phyloP scores from a whole-genome alignment of 2,797 vertebrate genomes.

The Sardinella longiceps region DNA sequence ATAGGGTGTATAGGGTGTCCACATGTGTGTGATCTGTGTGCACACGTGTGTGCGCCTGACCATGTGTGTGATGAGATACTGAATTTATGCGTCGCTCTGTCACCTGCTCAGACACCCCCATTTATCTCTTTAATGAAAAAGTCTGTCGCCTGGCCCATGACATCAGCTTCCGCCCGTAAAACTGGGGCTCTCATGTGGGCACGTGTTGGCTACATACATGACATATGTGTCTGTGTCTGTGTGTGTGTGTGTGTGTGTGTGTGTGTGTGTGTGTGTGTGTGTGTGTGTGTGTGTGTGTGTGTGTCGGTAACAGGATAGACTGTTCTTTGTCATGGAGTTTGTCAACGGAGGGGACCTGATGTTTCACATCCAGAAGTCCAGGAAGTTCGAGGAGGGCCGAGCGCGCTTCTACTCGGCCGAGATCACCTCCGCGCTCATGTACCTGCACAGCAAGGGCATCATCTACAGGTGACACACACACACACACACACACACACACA shows the following conservation, averaged over 20 bases:
- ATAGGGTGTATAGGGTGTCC: neutral
- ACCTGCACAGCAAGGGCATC: constrained; percentile 92
- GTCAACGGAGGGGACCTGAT: constrained; percentile 97
- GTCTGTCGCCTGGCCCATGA: neutral
- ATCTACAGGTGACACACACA: constrained; percentile 86
- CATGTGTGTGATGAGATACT: neutral
- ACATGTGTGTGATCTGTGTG: neutral
- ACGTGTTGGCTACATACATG: neutral
- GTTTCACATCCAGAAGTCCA: constrained; percentile 99
- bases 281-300: constrained; percentile 27
- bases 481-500: constrained; percentile 30
- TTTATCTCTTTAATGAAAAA: constrained; percentile 15
- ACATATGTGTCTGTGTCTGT: neutral
- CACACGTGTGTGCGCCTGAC: neutral
- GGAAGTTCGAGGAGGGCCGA: constrained; percentile 91
- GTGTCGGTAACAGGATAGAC: constrained; percentile 73
- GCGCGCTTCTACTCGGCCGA: constrained; percentile 95
- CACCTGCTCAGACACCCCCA: neutral
- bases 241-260: neutral
- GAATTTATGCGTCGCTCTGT: constrained; percentile 10
- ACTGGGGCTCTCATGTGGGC: neutral
- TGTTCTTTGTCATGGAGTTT: constrained; percentile 99
- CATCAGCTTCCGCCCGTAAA: neutral
- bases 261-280: neutral
- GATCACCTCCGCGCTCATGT: constrained; percentile 96